Percentiles rank a stretch among this genome's conserved stretches.
Conservation (phyloP, 2,113 vertebrate genomes). For the Nanger granti region DNA sequence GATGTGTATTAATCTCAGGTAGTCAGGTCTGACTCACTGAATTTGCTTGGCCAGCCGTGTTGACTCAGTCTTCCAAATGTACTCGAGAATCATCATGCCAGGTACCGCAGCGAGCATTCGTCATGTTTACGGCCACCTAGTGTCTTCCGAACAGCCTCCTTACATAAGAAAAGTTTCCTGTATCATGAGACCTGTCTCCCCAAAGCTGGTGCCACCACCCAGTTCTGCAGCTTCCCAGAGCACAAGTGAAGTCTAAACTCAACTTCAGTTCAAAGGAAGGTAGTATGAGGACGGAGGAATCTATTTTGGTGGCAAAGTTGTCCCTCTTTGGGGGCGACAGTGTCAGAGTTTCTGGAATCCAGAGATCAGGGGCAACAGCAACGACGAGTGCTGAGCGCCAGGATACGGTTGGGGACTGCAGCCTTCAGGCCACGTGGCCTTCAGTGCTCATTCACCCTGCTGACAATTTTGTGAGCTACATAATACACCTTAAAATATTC, state of each 20-base stretch:
- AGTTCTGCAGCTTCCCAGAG: neutral
- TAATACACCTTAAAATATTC: neutral
- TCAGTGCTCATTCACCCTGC: neutral
- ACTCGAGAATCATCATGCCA: neutral
- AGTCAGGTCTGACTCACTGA: neutral
- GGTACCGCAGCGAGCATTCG: neutral
- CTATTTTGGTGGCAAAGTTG: neutral
- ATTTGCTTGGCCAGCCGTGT: neutral
- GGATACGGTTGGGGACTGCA: accelerated
- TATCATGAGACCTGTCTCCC: neutral
- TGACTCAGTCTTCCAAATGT: neutral
- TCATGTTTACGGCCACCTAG: neutral
- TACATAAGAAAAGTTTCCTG: neutral
- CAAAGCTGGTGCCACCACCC: neutral
- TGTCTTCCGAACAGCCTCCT: neutral
- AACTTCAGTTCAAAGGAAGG: neutral
- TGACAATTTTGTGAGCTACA: neutral
- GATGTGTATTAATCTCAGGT: neutral
- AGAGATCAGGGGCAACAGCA: neutral
- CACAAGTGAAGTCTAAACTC: neutral
- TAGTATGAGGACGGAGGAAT: neutral
- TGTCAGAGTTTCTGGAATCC: neutral
- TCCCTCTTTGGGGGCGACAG: neutral
- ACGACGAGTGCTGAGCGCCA: neutral
- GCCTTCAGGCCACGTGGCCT: too few relatives aligned